Evolutionary conservation across 2,888 invertebrate genomes (phyloP).

Genomic region (Hipparchia sbordonii): DNA sequence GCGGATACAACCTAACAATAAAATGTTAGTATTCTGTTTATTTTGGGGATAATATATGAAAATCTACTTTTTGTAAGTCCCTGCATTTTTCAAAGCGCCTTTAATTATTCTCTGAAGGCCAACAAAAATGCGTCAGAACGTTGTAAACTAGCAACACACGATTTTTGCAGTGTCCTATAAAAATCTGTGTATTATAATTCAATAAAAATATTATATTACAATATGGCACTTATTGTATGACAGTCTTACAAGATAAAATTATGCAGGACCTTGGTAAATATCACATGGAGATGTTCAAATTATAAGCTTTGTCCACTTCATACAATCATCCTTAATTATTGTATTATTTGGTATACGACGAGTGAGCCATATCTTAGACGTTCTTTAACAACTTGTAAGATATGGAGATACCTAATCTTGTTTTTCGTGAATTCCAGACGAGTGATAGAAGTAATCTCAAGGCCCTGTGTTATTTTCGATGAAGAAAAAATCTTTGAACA

Average conservation of each 20-base stretch:
- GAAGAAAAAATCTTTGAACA: slow-evolving; percentile 52
- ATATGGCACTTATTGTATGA: slow-evolving; percentile 13
- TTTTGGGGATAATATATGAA: background rate
- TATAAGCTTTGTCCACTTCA: background rate
- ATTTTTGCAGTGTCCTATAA: slow-evolving; percentile 79
- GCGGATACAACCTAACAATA: too few relatives aligned
- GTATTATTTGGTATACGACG: too few relatives aligned
- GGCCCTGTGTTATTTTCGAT: background rate
- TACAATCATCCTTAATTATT: too few relatives aligned
- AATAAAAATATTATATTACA: background rate
- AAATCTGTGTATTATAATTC: slow-evolving; percentile 66
- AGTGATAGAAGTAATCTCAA: background rate
- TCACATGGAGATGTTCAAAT: background rate
- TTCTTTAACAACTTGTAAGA: too few relatives aligned
- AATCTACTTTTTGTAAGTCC: slow-evolving; percentile 47
- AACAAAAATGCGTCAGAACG: slow-evolving; percentile 67
- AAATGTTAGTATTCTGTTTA: background rate
- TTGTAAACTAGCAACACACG: slow-evolving; percentile 61
- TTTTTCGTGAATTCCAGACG: too few relatives aligned
- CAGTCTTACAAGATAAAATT: background rate
- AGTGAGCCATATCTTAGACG: too few relatives aligned
- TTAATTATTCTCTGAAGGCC: slow-evolving; percentile 63
- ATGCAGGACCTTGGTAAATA: background rate
- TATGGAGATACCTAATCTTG: too few relatives aligned
- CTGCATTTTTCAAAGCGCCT: slow-evolving; percentile 77